Conservation (phyloP, 1,140 invertebrate genomes). For the Aleiodes sp. region DNA sequence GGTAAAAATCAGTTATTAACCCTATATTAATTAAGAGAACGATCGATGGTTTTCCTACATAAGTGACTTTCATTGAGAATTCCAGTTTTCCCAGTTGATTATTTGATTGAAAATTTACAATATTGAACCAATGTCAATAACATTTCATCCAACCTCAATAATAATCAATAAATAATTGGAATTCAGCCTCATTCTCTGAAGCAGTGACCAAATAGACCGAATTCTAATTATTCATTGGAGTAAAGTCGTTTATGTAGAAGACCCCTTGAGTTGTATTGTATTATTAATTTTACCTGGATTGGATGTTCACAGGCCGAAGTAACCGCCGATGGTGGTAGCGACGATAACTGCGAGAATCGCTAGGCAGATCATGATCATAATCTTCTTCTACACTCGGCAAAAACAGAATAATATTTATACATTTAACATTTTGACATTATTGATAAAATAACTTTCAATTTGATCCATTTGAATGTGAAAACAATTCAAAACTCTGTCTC, state of each 20-base stretch:
- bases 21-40: neutral
- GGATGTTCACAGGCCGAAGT: slow-evolving; percentile 69
- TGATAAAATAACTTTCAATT: slow-evolving; percentile 46
- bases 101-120: too few relatives aligned
- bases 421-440: slow-evolving; percentile 14
- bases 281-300: slow-evolving; percentile 48
- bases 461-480: slow-evolving; percentile 19
- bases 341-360: slow-evolving; percentile 88
- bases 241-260: neutral
- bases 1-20: neutral
- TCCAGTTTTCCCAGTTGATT: too few relatives aligned
- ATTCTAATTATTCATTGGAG: too few relatives aligned
- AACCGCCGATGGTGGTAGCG: slow-evolving; percentile 77
- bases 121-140: too few relatives aligned
- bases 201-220: too few relatives aligned
- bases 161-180: too few relatives aligned
- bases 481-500: slow-evolving; percentile 36
- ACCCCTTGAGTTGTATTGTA: neutral
- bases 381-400: slow-evolving; percentile 93
- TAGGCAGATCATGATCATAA: slow-evolving; percentile 97
- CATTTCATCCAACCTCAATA: too few relatives aligned
- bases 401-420: slow-evolving; percentile 47
- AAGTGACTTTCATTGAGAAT: too few relatives aligned
- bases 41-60: neutral
- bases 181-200: too few relatives aligned